These are phyloP conservation scores for Capromys pilorides DNA, from an alignment of 2,797 vertebrate species.

Conservation along the genomic window DNA sequence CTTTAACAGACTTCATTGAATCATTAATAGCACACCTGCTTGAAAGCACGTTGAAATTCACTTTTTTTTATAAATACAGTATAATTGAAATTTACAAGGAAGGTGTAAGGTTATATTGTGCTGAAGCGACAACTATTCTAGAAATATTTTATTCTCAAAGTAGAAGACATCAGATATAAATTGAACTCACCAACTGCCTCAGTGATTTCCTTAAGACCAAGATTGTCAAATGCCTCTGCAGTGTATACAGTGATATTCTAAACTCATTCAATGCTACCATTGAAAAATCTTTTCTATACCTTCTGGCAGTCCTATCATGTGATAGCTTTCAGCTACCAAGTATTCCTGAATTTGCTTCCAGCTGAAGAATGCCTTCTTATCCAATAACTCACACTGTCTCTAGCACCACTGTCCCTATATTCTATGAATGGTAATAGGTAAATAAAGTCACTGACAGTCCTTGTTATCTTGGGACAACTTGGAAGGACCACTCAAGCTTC, in stretches of 20 bases:
- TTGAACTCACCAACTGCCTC: not conserved
- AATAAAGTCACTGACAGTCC: not conserved
- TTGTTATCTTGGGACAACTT: not conserved
- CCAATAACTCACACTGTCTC: not conserved
- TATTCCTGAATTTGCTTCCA: not conserved
- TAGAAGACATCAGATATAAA: not conserved
- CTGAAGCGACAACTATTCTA: not conserved
- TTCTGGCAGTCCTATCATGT: not conserved
- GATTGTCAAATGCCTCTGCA: not conserved
- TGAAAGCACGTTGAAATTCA: not conserved
- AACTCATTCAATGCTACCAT: not conserved
- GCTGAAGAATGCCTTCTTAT: not conserved
- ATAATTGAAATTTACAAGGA: constrained; percentile 1
- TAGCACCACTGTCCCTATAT: not conserved
- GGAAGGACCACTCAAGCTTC: not conserved
- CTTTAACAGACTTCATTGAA: not conserved
- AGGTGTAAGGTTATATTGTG: constrained; percentile 4
- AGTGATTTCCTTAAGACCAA: not conserved
- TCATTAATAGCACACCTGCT: not conserved
- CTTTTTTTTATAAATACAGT: constrained; percentile 22
- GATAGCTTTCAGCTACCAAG: not conserved
- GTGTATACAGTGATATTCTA: not conserved
- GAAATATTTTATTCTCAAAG: constrained; percentile 10
- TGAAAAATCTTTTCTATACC: not conserved
- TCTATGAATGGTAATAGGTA: not conserved